These are phyloP conservation scores for Noctua comes DNA, from an alignment of 2,888 invertebrate genomes.

Conservation along the genomic window DNA sequence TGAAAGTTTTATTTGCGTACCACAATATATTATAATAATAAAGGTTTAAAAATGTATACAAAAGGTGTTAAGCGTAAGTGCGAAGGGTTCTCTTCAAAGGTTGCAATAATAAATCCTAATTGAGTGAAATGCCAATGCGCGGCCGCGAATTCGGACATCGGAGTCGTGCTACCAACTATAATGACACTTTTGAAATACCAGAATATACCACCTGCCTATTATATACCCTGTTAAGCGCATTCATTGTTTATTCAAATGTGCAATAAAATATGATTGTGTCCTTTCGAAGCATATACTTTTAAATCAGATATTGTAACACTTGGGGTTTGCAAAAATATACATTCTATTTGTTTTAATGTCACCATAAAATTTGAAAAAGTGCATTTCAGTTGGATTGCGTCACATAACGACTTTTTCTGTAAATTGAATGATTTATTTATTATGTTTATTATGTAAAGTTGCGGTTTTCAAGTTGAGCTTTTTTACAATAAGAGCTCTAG, in stretches of 20 bases:
- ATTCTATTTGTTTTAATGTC: slow-evolving; percentile 43
- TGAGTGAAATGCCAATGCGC: slow-evolving; percentile 13
- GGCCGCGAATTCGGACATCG: not conserved
- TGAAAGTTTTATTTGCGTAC: slow-evolving; percentile 15
- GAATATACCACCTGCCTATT: slow-evolving; percentile 18
- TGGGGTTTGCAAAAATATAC: slow-evolving; percentile 17
- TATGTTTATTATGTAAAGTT: slow-evolving; percentile 18
- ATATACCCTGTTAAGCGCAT: slow-evolving; percentile 1
- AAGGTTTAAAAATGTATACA: slow-evolving; percentile 11
- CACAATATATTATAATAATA: slow-evolving; percentile 24
- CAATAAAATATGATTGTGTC: slow-evolving; percentile 51
- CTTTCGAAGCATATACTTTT: slow-evolving; percentile 20
- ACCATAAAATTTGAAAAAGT: slow-evolving; percentile 28
- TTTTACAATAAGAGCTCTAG: not conserved
- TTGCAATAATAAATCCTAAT: slow-evolving; percentile 45
- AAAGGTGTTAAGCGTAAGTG: not conserved
- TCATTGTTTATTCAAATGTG: slow-evolving; percentile 48
- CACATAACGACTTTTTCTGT: slow-evolving; percentile 21
- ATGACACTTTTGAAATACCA: slow-evolving; percentile 11
- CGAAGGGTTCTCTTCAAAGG: slow-evolving; percentile 8
- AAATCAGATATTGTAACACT: slow-evolving; percentile 31
- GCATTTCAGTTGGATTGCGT: slow-evolving; percentile 39
- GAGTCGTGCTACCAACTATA: slow-evolving; percentile 15
- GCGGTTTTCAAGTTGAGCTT: not conserved
- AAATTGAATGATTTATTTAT: slow-evolving; percentile 44